These are phyloP conservation scores for Lasioglossum morio DNA, from an alignment of 2,888 invertebrate species.

Conservation along the genomic window DNA sequence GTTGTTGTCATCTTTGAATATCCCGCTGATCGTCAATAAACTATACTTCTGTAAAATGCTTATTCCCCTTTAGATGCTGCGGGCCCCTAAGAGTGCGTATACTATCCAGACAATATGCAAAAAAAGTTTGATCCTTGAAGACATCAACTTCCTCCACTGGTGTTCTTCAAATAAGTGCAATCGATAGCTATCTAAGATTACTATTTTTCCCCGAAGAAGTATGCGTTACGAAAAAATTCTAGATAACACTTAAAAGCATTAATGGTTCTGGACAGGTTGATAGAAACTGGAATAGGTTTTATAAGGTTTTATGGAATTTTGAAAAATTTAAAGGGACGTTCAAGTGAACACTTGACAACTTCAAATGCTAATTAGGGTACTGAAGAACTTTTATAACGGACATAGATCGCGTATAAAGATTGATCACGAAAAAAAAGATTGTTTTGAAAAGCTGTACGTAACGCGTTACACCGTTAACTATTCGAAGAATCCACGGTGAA, in stretches of 20 bases:
- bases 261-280: not conserved
- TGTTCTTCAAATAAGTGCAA: not conserved
- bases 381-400: not conserved
- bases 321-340: not conserved
- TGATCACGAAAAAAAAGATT: not conserved
- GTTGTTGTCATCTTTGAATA: conserved; percentile 47
- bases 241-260: not conserved
- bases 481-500: conserved; percentile 14
- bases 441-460: not conserved
- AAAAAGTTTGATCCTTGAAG: not conserved
- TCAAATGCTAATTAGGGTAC: not conserved
- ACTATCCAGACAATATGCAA: not conserved
- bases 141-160: not conserved
- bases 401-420: not conserved
- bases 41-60: conserved; percentile 1
- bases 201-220: not conserved
- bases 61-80: not conserved
- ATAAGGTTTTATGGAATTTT: not conserved
- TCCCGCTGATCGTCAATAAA: conserved; percentile 43
- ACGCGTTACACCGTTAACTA: not conserved
- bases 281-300: not conserved
- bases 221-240: not conserved
- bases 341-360: not conserved
- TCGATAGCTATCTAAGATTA: not conserved
- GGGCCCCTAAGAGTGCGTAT: not conserved